Base-by-base conservation (phyloP, 37 sponge, comb jelly and placozoan genomes). In the Oopsacas minuta region DNA sequence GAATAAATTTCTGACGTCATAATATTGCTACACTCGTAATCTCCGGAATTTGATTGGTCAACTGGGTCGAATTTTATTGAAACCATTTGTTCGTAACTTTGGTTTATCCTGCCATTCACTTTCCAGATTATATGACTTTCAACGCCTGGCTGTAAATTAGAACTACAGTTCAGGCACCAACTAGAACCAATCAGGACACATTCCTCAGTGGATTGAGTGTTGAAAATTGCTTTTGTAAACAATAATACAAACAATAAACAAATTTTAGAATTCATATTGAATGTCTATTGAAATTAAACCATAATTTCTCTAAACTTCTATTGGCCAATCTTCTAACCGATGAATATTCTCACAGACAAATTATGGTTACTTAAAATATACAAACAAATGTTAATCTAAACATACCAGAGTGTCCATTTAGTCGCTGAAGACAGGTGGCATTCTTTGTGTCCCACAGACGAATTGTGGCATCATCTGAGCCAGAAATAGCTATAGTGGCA, bases 331-430 rank as follows among this genome's bases (percentile, higher is more conserved):
- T 42, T 42, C 8, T 8, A 17, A 42, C 8, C 49, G n/a, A 22
- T 46, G 12, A 46, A 46, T 32, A 61, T 61, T 61, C 7, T 25
- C 75, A 61, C 75, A 10, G 22, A 7, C 28, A 12, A 61, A n/a
- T 61, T 61, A 61, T 61, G 75, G 75, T 10, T 61, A 10, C 22
- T 10, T 61, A 61, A 61, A 32, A 61, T 32, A n/a, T 61, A 20
- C 28, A 10, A 25, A 61, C 7, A 61, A 61, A 61, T 61, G 28
- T 32, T 10, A 32, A 61, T 61, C 22, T 34, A 3, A 32, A 61
- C 75, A 61, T 61, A 61, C 75, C 75, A 61, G 7, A 20, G 75
- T 61, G 75, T 12, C 75, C 75, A 61, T 61, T 61, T 34, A 61
- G 20, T n/a, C 28, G 28, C 75, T 61, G 75, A 34, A 61, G 75